phyloP scores from a whole-genome alignment of 2,888 invertebrate genomes.

The Drosophila vallismaia region DNA sequence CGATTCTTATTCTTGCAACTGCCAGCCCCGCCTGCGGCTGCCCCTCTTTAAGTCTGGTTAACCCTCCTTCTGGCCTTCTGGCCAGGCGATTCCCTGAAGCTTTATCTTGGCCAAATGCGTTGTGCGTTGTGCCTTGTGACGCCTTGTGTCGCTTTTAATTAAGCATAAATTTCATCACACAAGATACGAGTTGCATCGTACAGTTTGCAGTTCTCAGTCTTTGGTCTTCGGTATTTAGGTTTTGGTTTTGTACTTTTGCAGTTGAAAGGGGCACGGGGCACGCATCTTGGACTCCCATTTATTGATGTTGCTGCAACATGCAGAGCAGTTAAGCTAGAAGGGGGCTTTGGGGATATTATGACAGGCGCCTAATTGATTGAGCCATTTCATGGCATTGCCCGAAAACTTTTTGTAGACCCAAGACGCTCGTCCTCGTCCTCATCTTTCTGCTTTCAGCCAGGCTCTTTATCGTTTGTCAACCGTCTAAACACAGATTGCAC shows the following conservation, averaged over 20 bases:
- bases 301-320: slow-evolving; percentile 76
- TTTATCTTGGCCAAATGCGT: slow-evolving; percentile 52
- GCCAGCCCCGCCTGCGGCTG: not conserved
- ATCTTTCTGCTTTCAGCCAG: slow-evolving; percentile 12
- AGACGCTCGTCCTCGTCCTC: not conserved
- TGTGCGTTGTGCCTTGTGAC: slow-evolving; percentile 53
- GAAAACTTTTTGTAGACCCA: slow-evolving; percentile 18
- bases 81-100: slow-evolving; percentile 3
- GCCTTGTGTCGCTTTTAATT: slow-evolving; percentile 81
- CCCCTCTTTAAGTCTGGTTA: not conserved
- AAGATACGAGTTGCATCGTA: slow-evolving; percentile 69
- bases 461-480: slow-evolving; percentile 45
- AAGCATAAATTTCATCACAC: slow-evolving; percentile 82
- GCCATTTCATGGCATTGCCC: slow-evolving; percentile 57
- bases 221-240: not conserved
- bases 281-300: slow-evolving; percentile 58
- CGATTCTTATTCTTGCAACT: slow-evolving; percentile 26
- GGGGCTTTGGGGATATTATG: slow-evolving; percentile 44
- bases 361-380: slow-evolving; percentile 73
- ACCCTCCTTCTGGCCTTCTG: not conserved
- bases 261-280: slow-evolving; percentile 66
- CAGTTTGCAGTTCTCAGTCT: not conserved
- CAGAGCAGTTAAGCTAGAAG: slow-evolving; percentile 45
- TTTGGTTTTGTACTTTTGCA: not conserved
- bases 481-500: slow-evolving; percentile 48